Evolutionary conservation across 1,140 invertebrate genomes (phyloP).

Genomic region (Eriocheir sinensis): DNA sequence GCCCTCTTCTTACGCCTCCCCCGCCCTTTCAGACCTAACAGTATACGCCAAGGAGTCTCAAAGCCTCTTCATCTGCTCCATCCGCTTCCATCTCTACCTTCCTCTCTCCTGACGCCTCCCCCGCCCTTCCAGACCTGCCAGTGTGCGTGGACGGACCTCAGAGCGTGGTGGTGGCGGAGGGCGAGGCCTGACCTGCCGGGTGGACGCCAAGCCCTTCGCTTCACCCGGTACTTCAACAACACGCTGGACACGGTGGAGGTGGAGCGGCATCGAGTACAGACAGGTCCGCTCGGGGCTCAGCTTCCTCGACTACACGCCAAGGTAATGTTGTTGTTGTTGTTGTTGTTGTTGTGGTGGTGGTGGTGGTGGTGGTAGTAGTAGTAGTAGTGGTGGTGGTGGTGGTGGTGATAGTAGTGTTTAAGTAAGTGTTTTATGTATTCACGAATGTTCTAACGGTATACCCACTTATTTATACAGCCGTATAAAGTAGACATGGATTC

Average conservation of each 20-base stretch:
- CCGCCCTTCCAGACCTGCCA: constrained; percentile 58
- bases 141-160: constrained; percentile 68
- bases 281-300: constrained; percentile 55
- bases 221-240: constrained; percentile 77
- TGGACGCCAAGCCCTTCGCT: constrained; percentile 73
- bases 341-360: no score
- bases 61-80: neutral
- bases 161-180: constrained; percentile 74
- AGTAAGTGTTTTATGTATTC: no score
- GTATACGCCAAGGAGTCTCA: no score
- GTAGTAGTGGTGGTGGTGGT: neutral
- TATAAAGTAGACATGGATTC: no score
- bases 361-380: no score
- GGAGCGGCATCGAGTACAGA: constrained; percentile 53
- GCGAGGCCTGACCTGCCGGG: constrained; percentile 68
- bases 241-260: constrained; percentile 75
- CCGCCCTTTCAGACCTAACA: no score
- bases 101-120: neutral
- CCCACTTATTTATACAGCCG: no score
- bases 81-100: neutral
- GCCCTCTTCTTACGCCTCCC: no score
- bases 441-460: no score
- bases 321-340: no score
- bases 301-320: constrained; percentile 71
- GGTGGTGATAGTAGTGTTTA: no score